Evolutionary conservation across 2,113 vertebrate genomes (phyloP).

Genomic region (Oenanthe oenanthe): DNA sequence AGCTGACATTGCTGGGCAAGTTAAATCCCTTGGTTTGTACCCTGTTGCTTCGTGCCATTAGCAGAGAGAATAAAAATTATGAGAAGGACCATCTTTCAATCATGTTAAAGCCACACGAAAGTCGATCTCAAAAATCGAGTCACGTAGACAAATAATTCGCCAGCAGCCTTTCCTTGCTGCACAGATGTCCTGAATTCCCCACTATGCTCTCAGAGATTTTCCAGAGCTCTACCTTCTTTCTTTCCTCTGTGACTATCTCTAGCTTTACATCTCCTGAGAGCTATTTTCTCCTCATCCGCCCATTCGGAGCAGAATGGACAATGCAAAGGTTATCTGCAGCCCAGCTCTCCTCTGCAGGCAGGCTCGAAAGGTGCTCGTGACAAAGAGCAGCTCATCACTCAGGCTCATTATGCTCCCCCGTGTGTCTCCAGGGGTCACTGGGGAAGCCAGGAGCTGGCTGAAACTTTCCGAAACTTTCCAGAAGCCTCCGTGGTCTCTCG

Average conservation of each 20-base stretch:
- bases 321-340: slow-evolving; percentile 35
- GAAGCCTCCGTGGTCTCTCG: not conserved
- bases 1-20: not conserved
- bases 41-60: not conserved
- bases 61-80: not conserved
- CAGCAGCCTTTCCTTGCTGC: not conserved
- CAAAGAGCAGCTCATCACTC: slow-evolving; percentile 33
- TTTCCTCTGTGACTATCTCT: not conserved
- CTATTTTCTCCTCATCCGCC: slow-evolving; percentile 22
- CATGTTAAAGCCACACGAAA: not conserved
- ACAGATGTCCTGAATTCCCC: not conserved
- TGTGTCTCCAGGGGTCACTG: not conserved
- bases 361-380: not conserved
- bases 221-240: not conserved
- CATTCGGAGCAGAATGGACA: not conserved
- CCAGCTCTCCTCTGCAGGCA: not conserved
- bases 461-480: slow-evolving; percentile 30
- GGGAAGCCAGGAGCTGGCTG: not conserved
- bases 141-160: not conserved
- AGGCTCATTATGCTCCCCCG: not conserved
- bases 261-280: not conserved
- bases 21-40: not conserved
- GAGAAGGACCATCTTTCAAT: not conserved
- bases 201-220: not conserved
- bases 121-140: not conserved